Evolutionary conservation across 2,113 vertebrate genomes (phyloP), one percentile per base, ranked within the genome.

Genomic region (Acanthochromis polyacanthus): DNA sequence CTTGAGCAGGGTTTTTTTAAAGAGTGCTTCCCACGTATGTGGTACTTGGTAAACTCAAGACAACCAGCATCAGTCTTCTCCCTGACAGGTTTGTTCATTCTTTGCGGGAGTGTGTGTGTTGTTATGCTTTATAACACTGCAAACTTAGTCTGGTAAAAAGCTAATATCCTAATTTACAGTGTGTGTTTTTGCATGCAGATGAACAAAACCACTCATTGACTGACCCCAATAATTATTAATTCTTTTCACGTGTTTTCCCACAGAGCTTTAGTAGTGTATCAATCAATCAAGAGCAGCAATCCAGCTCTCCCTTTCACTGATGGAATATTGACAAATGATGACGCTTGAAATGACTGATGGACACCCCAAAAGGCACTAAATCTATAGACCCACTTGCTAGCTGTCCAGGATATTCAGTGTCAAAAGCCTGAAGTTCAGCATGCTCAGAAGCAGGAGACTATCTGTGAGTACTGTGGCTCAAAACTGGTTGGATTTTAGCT

Each of bases 261-360:
- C 59, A 50, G 70, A 88, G 81, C 75, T 82, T 25, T 62, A 38
- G 74, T 25, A 4, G 45, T 38, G 32, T 30, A 71, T 68, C 69
- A 74, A 91, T 89, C 82, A 77, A 84, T 91, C 86, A 90, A 64
- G 59, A 69, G 79, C 81, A 69, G 73, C 73, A 51, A 58, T 79
- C 61, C 38, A 59, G 38, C 58, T 58, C 81, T 83, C 76, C 59
- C 82, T 81, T 81, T 69, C 79, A 74, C 76, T 89, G 88, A 90
- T 86, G 76, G 86, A 88, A 84, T 91, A 89, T 89, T 81, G 87
- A 87, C 88, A 87, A 85, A 86, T 81, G 46, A 81, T 72, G 70
- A 82, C 69, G 6, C 83, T 76, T 89, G 66, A 84, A 88, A 90
- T 90, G 82, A 89, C 51, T 85, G 87, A 92, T 86, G 82, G 77